These are phyloP conservation scores for Brienomyrus brachyistius DNA, from an alignment of 2,113 vertebrate genomes.

Conservation along the genomic window DNA sequence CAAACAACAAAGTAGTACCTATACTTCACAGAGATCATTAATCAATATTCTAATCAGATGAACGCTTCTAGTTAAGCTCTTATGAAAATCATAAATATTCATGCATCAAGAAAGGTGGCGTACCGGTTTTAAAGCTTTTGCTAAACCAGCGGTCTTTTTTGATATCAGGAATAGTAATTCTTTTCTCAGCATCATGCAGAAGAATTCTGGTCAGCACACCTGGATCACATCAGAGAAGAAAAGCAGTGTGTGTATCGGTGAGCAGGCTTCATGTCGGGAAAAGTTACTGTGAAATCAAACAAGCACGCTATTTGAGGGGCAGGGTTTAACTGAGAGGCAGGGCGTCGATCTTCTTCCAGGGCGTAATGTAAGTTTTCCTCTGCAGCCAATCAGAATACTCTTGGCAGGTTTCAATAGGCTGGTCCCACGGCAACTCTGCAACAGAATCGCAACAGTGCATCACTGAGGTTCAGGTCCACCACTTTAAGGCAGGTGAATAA, in stretches of 20 bases:
- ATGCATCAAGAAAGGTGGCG: background rate
- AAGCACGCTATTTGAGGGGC: background rate
- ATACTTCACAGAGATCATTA: background rate
- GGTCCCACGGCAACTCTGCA: slow-evolving; percentile 93
- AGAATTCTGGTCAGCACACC: slow-evolving; percentile 85
- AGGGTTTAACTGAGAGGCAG: slow-evolving; percentile 52
- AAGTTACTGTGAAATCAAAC: background rate
- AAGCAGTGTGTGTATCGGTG: background rate
- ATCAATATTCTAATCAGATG: slow-evolving; percentile 23
- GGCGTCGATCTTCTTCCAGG: slow-evolving; percentile 94
- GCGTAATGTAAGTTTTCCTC: slow-evolving; percentile 80
- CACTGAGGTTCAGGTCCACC: background rate
- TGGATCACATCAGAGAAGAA: slow-evolving; percentile 35
- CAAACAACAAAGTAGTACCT: background rate
- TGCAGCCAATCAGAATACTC: slow-evolving; percentile 93
- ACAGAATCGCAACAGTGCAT: background rate
- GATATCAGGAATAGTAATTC: slow-evolving; percentile 74
- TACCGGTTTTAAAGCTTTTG: slow-evolving; percentile 45
- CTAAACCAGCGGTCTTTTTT: slow-evolving; percentile 86
- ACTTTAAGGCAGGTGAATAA: background rate
- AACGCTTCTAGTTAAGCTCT: slow-evolving; percentile 18
- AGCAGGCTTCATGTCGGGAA: background rate
- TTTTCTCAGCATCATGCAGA: slow-evolving; percentile 61
- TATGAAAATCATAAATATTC: background rate
- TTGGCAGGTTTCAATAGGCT: slow-evolving; percentile 84